Conservation (phyloP, 2,797 vertebrate species). For the Pteronotus mesoamericanus region DNA sequence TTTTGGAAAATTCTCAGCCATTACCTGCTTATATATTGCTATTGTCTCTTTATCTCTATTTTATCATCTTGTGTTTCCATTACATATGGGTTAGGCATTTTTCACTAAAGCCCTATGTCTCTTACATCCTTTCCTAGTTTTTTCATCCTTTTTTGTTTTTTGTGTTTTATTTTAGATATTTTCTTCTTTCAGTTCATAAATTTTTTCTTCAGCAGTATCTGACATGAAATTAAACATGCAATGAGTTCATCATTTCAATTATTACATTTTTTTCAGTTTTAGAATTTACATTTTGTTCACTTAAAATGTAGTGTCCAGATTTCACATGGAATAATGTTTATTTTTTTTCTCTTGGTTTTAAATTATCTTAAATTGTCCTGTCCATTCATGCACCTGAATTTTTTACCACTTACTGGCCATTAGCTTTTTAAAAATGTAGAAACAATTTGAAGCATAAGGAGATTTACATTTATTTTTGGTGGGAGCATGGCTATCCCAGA, state of each 20-base stretch:
- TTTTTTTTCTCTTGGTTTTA: background rate
- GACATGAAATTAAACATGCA: background rate
- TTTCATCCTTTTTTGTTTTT: background rate
- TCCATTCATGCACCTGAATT: background rate
- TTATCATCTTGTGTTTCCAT: background rate
- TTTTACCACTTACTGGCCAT: background rate
- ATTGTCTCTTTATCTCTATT: background rate
- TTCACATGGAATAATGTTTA: background rate
- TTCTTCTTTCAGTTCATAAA: background rate
- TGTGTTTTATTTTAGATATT: background rate
- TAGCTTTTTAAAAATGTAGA: background rate
- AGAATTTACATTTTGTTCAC: constrained; percentile 16
- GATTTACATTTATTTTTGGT: background rate
- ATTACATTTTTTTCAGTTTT: background rate
- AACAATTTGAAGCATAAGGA: background rate
- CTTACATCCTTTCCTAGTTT: background rate
- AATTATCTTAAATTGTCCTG: background rate
- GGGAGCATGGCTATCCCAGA: background rate
- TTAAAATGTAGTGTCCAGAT: background rate
- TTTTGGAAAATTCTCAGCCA: background rate
- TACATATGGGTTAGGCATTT: background rate
- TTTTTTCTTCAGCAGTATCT: background rate
- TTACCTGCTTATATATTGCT: background rate
- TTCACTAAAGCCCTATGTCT: background rate
- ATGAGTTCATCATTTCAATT: background rate